Evolutionary conservation across 2,888 invertebrate genomes (phyloP).

Genomic region (Periphyllus acericola): DNA sequence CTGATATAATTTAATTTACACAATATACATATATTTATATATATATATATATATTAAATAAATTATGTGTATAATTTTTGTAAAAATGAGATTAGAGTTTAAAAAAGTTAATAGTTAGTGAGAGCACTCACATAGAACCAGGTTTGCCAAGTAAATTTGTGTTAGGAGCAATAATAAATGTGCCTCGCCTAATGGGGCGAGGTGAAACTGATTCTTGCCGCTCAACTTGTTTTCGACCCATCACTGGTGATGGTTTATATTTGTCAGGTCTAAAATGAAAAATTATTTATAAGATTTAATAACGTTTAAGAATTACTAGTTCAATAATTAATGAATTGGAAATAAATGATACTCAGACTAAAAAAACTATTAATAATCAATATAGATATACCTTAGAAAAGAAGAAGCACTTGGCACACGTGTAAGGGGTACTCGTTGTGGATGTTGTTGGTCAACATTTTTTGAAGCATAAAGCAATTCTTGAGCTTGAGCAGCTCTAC

Average conservation of each 20-base stretch:
- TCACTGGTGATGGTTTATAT: constrained; percentile 66
- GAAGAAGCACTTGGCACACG: constrained; percentile 66
- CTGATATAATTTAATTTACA: constrained; percentile 27
- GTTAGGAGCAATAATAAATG: constrained; percentile 64
- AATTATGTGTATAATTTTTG: background rate
- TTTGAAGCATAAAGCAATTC: constrained; percentile 56
- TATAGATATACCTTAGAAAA: constrained; percentile 53
- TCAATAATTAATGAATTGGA: background rate
- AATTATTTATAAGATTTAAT: background rate
- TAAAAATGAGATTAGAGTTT: constrained; percentile 31
- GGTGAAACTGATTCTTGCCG: constrained; percentile 66
- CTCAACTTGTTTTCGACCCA: constrained; percentile 66
- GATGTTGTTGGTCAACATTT: constrained; percentile 44
- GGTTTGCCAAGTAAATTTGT: constrained; percentile 65
- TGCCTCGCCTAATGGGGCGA: constrained; percentile 64
- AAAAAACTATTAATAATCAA: background rate
- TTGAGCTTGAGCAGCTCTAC: constrained; percentile 50
- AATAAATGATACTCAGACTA: background rate
- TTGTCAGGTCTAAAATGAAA: constrained; percentile 63
- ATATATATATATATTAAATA: no score
- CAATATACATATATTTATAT: background rate
- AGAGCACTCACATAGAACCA: constrained; percentile 66
- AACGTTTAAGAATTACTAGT: background rate
- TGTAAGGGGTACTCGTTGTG: constrained; percentile 28
- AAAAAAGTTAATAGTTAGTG: constrained; percentile 56